A percentile compares a stretch with the other conserved stretches of the same genome.
Evolutionary conservation across 2,888 invertebrate species (phyloP).

Genomic region (Mesoligia furuncula): DNA sequence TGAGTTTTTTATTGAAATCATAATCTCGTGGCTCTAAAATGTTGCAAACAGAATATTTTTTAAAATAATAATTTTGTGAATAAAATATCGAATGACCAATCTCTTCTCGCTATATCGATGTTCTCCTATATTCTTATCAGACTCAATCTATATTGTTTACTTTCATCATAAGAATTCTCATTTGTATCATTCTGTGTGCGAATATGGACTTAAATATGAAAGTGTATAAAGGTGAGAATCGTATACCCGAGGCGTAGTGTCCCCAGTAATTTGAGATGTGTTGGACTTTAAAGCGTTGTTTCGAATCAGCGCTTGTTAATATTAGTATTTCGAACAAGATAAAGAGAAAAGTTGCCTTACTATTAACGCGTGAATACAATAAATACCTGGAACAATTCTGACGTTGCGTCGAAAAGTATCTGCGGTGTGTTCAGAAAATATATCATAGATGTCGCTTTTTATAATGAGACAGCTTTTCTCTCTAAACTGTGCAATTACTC

Average conservation of each 20-base stretch:
- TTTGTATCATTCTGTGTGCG: constrained; percentile 41
- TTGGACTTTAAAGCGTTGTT: constrained; percentile 40
- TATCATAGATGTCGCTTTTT: background rate
- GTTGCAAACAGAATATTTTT: constrained; percentile 20
- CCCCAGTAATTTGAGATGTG: background rate
- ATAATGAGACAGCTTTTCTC: constrained; percentile 12
- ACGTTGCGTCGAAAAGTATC: background rate
- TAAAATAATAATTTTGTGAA: constrained; percentile 18
- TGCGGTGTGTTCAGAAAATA: background rate
- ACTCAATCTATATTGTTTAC: constrained; percentile 7
- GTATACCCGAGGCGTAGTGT: constrained; percentile 36
- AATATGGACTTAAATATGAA: constrained; percentile 34
- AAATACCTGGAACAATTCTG: background rate
- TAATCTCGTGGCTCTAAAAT: constrained; percentile 20
- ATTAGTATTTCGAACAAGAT: constrained; percentile 29
- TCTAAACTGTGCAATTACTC: constrained; percentile 19
- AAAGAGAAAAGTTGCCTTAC: constrained; percentile 8
- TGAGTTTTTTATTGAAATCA: constrained; percentile 40
- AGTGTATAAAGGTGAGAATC: constrained; percentile 42
- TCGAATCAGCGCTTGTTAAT: constrained; percentile 37
- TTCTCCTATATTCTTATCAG: constrained; percentile 36
- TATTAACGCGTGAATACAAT: background rate
- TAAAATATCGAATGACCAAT: constrained; percentile 53
- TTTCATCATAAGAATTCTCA: constrained; percentile 46
- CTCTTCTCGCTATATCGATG: constrained; percentile 30